These are phyloP conservation scores for Threskiornis aethiopicus DNA, from an alignment of 2,797 vertebrate genomes.

Conservation along the genomic window DNA sequence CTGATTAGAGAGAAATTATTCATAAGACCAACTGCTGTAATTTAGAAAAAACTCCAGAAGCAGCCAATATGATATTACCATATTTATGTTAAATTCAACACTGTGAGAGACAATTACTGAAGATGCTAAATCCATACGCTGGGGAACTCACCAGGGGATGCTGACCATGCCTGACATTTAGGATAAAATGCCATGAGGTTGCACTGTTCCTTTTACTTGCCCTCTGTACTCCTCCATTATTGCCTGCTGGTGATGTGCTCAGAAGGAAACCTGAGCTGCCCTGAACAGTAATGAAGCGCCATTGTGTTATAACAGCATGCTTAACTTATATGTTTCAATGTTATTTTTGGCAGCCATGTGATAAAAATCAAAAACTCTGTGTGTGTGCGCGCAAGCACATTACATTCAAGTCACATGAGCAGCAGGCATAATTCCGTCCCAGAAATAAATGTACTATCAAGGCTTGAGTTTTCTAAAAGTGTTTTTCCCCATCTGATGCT, in stretches of 20 bases:
- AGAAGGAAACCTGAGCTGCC: not conserved
- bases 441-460: constrained; percentile 1
- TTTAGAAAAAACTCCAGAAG: not conserved
- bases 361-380: constrained; percentile 11
- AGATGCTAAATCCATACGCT: not conserved
- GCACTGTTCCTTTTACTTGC: not conserved
- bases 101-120: not conserved
- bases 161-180: not conserved
- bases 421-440: not conserved
- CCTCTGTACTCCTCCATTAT: not conserved
- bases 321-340: not conserved
- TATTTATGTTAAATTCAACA: not conserved
- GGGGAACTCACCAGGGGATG: not conserved
- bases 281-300: not conserved
- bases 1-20: constrained; percentile 4
- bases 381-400: not conserved
- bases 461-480: not conserved
- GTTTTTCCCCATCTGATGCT: not conserved
- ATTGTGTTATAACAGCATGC: not conserved
- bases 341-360: constrained; percentile 17
- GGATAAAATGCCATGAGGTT: not conserved
- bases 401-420: not conserved
- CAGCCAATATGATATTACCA: not conserved
- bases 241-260: not conserved
- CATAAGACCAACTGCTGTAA: not conserved